Evolutionary conservation across 2,113 vertebrate genomes (phyloP), one percentile per base, ranked within the genome.

Genomic region (Pygoscelis antarcticus): DNA sequence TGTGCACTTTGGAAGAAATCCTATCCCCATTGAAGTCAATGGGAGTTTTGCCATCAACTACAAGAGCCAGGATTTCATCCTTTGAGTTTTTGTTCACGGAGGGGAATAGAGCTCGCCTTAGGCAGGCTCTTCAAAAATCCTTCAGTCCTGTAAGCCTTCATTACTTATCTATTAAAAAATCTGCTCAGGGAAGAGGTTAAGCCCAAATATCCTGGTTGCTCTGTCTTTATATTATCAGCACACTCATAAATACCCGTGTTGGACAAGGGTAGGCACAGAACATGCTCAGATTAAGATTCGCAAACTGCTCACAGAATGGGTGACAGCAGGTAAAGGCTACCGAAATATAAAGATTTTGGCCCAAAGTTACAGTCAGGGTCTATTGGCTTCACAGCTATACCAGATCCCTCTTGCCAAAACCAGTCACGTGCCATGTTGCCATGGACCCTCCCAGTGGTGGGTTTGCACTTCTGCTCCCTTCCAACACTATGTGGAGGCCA

Each of bases 1-100:
- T 6, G 36, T 77, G 76, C 89, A 95, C 81, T 93, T 82, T 97
- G 95, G 95, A 96, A 95, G 92, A 96, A 97, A 96, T 94, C 89
- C 83, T 96, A 95, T 84, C 89, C 97, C 61, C 61, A 92, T 65
- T 95, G 90, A 97, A 97, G 95, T 95, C 76, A 91, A 79, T 68
- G 95, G 96, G 94, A 97, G 61, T 27, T 92, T 82, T 97, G 96
- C 97, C 96, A 96, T 89, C 54, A 52, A 11, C 64, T 92, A 14
- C 7, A 44, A 62, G 42, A 75, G 83, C 65, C 77, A 95, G 83
- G 83, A 81, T 69, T 97, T 84, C 80, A 91, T 54, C 64, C 76
- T 92, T 25, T 52, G 72, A 87, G 86, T n/a, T 88, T 89, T 70
- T 54, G 49, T 62, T 95, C 76, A 47, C 18, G 15, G 66, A 79